Evolutionary conservation across 2,113 vertebrate species (phyloP), one percentile per base, ranked within the genome.

Genomic region (Hippocampus comes): DNA sequence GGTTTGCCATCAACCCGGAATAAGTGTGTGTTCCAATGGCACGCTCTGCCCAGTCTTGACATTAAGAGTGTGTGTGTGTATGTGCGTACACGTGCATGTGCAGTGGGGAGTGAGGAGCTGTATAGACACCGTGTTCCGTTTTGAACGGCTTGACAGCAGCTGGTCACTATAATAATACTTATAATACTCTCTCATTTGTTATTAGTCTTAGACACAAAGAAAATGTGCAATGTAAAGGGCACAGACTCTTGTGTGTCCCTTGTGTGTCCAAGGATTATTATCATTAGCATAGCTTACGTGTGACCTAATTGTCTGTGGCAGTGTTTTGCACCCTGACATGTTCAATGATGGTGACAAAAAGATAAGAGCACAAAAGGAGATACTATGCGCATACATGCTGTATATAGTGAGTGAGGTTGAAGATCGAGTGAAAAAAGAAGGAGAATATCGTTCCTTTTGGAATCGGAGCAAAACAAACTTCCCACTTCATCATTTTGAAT

Each of bases 1-100:
- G 86, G 88, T 90, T 87, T 88, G 81, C 84, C 87, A 89, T 91
- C 86, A 91, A 86, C 88, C 82, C 73, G 78, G 34, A 89, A 88
- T 79, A 85, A 86, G 82, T 86, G 86, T 82, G 84, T 82, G 85
- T 81, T 85, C 79, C 79, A 87, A 80, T 87, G 81, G 89, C 88
- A 80, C 86, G 80, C 82, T 75, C 76, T 78, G 75, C 87, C 84
- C 83, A 69, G 80, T 74, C 73, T 69, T 85, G 84, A 89, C 87
- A 81, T 81, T 78, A 79, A 34, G 71, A 57, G 76, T 67, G 79
- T 67, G 71, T 68, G 67, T 27, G 43, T 25, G 46, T 55, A 18
- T 71, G 80, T 70, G 61, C 70, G 75, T 71, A 76, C 60, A 55
- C 43, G 61, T 65, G 70, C 73, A 78, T 76, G 84, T 68, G 61